Base-by-base conservation (phyloP, 2,888 invertebrate genomes). In the Dorcus parallelipipedus region DNA sequence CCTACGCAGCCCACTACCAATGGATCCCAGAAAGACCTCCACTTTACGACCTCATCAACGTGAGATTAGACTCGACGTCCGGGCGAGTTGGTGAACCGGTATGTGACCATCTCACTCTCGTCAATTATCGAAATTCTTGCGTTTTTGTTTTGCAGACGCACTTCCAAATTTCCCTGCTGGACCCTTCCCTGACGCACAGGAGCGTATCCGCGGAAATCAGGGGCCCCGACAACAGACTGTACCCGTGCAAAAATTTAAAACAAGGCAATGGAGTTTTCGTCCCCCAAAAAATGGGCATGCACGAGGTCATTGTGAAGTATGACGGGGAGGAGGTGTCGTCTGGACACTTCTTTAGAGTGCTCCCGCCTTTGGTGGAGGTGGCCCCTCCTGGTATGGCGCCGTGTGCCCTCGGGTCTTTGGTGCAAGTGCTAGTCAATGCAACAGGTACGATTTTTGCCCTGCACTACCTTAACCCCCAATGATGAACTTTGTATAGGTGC, bases 381-480 rank as follows among this genome's bases (percentile, higher is more conserved):
- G 89, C 90, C 59, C 91, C 92, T 9, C 93, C 95, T 1, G 96
- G 95, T 52, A 93, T 97, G 88, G 94, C 95, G 54, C 97, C 96
- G 3, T 97, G 96, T 79, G 94, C 95, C 20, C 85, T 96, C 49
- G 97, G 96, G 61, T 95, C 95, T 62, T 88, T 96, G 54, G 96
- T 97, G 1, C 97, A 97, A 85, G 96, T 97, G 67, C 85, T 96
- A 78, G 91, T 91, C 69, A 91, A 90, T 79, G 90, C 90, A 64
- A 91, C 90, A 69, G 87, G 59, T 59, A 41, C 9, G 41, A 41
- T 41, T 41, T 14, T 40, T 41, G 5, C 3, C 14, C 7, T 7
- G 3, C 7, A 6, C 7, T 41, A 42, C 42, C 17, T 42, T 42
- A 42, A 42, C 7, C 10, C 5, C 5, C 42, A 42, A 42, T 42